Evolutionary conservation across 2,797 vertebrate genomes (phyloP).

Genomic region (Coccyzus lansbergi): DNA sequence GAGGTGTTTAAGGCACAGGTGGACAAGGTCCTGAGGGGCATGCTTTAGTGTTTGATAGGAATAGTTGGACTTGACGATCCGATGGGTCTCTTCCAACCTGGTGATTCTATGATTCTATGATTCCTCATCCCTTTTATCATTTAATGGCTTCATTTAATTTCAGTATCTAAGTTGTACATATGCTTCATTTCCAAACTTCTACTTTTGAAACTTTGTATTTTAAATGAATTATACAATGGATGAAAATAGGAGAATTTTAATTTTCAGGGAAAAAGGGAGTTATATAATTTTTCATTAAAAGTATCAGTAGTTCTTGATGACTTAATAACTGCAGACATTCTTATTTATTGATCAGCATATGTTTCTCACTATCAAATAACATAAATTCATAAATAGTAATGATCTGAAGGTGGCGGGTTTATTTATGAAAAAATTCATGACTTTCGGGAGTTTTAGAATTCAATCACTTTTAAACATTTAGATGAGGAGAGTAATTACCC

Average conservation of each 20-base stretch:
- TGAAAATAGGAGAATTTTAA: background rate
- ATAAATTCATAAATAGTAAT: conserved; percentile 51
- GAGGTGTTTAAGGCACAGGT: no score
- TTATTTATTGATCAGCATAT: conserved; percentile 47
- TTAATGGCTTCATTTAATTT: background rate
- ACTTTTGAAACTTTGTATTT: background rate
- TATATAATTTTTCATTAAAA: background rate
- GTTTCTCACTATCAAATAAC: conserved; percentile 4
- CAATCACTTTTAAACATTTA: conserved; percentile 25
- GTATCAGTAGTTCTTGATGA: background rate
- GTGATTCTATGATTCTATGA: no score
- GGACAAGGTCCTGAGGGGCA: no score
- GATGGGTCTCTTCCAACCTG: no score
- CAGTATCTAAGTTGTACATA: background rate
- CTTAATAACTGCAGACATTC: background rate
- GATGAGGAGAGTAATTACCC: conserved; percentile 47
- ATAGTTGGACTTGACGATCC: no score
- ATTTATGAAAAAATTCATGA: conserved; percentile 57
- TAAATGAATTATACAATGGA: background rate
- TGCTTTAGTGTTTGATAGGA: no score
- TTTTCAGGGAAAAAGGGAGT: background rate
- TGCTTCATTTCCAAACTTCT: background rate
- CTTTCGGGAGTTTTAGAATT: conserved; percentile 36
- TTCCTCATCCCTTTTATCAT: background rate
- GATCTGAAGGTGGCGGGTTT: background rate